Percentiles rank a stretch among this genome's conserved stretches.
phyloP scores from a whole-genome alignment of 2,113 vertebrate species.

The Argyrosomus japonicus region DNA sequence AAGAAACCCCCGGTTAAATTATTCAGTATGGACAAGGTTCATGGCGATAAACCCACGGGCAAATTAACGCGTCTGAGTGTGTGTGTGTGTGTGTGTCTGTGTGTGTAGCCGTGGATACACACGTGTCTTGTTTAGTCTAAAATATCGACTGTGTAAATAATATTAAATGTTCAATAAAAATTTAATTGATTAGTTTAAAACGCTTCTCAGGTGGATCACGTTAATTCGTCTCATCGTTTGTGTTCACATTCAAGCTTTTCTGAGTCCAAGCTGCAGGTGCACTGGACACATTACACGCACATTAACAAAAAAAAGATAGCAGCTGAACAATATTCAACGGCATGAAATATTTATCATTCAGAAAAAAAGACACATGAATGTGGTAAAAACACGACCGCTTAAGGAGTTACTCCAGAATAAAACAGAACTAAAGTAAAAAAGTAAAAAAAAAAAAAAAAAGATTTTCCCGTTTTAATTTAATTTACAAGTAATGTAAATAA shows the following conservation, averaged over 20 bases:
- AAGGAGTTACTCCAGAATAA: neutral
- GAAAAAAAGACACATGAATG: no score
- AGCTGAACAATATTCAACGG: neutral
- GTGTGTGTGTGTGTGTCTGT: neutral
- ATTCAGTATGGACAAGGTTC: slow-evolving; percentile 83
- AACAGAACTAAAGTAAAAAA: neutral
- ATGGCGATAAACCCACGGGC: slow-evolving; percentile 61
- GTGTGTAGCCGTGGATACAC: neutral
- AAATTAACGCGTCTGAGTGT: slow-evolving; percentile 16
- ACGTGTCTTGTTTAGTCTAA: slow-evolving; percentile 2
- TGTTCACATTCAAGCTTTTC: neutral
- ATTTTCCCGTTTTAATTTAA: neutral
- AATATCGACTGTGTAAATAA: slow-evolving; percentile 4
- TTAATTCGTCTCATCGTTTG: neutral
- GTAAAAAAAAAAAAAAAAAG: no score
- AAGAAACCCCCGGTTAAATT: slow-evolving; percentile 84
- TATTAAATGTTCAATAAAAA: neutral
- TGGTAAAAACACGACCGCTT: neutral
- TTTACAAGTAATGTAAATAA: neutral
- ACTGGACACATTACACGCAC: neutral
- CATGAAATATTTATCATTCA: neutral
- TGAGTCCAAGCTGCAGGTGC: slow-evolving; percentile 59
- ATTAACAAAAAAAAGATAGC: neutral
- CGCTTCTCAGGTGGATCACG: no score
- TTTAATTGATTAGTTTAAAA: neutral